Evolutionary conservation across 2,888 invertebrate species (phyloP).

Genomic region (Marronus borbonicus): DNA sequence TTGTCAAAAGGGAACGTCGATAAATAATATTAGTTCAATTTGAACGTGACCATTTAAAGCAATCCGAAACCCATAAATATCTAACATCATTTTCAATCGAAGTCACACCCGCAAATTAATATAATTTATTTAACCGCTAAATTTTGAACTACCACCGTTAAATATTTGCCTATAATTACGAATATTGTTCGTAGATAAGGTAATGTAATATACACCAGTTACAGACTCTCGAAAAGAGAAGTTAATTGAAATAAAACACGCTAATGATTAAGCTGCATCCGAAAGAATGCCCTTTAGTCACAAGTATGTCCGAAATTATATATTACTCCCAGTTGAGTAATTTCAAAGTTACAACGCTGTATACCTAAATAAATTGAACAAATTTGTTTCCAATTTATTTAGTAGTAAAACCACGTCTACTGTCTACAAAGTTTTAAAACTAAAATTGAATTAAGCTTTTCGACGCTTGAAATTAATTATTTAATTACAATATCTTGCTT

Average conservation of each 20-base stretch:
- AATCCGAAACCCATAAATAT: slow-evolving; percentile 15
- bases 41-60: slow-evolving; percentile 12
- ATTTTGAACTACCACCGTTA: slow-evolving; percentile 16
- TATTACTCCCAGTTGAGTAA: neutral
- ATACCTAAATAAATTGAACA: slow-evolving; percentile 25
- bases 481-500: slow-evolving; percentile 5
- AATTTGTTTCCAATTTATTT: slow-evolving; percentile 23
- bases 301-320: neutral
- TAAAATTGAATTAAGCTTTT: slow-evolving; percentile 20
- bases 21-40: slow-evolving; percentile 13
- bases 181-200: slow-evolving; percentile 2
- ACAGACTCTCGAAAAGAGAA: too few relatives aligned
- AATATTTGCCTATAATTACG: slow-evolving; percentile 49
- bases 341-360: slow-evolving; percentile 7
- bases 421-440: slow-evolving; percentile 20
- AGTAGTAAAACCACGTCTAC: slow-evolving; percentile 7
- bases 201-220: too few relatives aligned
- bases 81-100: slow-evolving; percentile 10
- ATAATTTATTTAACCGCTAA: slow-evolving; percentile 26
- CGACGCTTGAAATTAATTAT: slow-evolving; percentile 1
- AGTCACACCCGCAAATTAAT: neutral
- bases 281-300: neutral
- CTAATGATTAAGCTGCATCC: neutral
- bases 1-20: slow-evolving; percentile 3
- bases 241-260: too few relatives aligned